phyloP scores from a whole-genome alignment of 2,113 vertebrate species.

The Triplophysa tibetana region DNA sequence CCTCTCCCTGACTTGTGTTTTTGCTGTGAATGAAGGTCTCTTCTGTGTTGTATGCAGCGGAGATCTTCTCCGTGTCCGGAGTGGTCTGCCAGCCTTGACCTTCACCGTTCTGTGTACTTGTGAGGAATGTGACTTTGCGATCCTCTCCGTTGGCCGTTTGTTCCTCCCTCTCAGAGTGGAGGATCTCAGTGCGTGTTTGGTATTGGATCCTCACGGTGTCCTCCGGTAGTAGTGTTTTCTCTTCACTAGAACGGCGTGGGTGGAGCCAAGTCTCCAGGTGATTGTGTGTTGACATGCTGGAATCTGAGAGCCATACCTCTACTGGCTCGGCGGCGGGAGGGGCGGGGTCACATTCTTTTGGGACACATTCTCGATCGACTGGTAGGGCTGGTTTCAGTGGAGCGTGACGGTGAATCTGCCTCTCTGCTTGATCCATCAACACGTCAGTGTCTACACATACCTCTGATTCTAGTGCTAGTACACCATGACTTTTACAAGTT shows the following conservation, averaged over 20 bases:
- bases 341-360: slow-evolving; percentile 63
- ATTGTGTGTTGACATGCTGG: slow-evolving; percentile 33
- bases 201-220: slow-evolving; percentile 3
- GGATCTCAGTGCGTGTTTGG: not conserved
- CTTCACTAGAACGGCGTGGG: slow-evolving; percentile 3
- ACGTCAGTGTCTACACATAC: slow-evolving; percentile 4
- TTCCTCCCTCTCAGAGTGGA: slow-evolving; percentile 30
- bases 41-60: too few relatives aligned
- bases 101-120: slow-evolving; percentile 12
- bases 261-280: slow-evolving; percentile 44
- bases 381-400: slow-evolving; percentile 58
- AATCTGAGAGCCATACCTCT: slow-evolving; percentile 52
- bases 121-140: not conserved
- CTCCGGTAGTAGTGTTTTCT: slow-evolving; percentile 15
- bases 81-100: not conserved
- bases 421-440: slow-evolving; percentile 42
- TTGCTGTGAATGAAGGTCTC: not conserved
- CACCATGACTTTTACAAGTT: not conserved
- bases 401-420: slow-evolving; percentile 8
- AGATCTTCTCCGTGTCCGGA: not conserved
- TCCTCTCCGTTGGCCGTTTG: not conserved
- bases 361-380: slow-evolving; percentile 63
- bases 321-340: slow-evolving; percentile 55
- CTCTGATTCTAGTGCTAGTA: slow-evolving; percentile 1
- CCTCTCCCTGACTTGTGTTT: not conserved